A percentile compares a stretch with the other conserved stretches of the same genome.
Evolutionary conservation across 2,888 invertebrate species (phyloP).

Genomic region (Cantharis rufa): DNA sequence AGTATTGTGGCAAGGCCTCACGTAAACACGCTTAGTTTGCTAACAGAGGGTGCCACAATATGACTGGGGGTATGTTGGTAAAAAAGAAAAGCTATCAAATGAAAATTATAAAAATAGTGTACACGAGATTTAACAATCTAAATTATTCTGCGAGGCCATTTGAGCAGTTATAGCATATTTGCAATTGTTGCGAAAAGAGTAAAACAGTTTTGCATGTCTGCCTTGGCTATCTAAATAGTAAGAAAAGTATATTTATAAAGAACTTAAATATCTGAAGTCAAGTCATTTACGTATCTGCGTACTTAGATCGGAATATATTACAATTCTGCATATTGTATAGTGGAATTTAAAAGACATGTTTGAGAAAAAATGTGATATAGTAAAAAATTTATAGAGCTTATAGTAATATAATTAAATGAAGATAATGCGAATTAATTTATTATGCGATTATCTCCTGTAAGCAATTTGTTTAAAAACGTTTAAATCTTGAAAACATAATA

Average conservation of each 20-base stretch:
- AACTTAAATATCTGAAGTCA: slow-evolving; percentile 2
- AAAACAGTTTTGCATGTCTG: slow-evolving; percentile 1
- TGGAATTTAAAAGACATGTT: background rate
- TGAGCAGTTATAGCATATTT: background rate
- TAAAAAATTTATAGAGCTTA: background rate
- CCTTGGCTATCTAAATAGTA: background rate
- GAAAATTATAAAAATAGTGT: background rate
- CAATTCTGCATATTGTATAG: background rate
- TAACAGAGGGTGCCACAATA: background rate
- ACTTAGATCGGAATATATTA: slow-evolving; percentile 3
- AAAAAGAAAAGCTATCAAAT: background rate
- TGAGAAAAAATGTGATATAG: background rate
- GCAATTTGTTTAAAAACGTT: slow-evolving; percentile 15
- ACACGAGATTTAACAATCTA: background rate
- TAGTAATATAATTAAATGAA: background rate
- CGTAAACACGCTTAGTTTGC: background rate
- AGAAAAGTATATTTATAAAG: slow-evolving; percentile 1
- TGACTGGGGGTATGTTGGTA: no score
- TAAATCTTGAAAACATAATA: background rate
- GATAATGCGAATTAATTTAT: slow-evolving; percentile 1
- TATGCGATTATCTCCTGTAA: slow-evolving; percentile 8
- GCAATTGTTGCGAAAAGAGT: background rate
- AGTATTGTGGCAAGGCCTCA: background rate
- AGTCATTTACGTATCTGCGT: background rate
- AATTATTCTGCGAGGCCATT: background rate